A percentile compares a stretch with the other conserved stretches of the same genome.
These are phyloP conservation scores for Leptoclinus maculatus DNA, from an alignment of 2,797 vertebrate species.

Conservation along the genomic window DNA sequence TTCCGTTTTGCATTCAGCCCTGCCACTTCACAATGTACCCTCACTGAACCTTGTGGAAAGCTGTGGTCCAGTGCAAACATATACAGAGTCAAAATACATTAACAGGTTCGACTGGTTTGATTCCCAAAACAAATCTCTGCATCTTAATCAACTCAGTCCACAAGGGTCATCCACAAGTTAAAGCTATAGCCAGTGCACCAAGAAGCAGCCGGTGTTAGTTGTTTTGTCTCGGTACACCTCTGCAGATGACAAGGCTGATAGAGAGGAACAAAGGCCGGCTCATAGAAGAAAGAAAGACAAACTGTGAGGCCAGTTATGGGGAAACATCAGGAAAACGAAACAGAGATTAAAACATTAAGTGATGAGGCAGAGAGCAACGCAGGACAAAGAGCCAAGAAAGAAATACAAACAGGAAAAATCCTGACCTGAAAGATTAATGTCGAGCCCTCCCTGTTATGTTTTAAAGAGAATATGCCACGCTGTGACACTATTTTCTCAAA, in stretches of 20 bases:
- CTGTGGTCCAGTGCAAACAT: constrained; percentile 42
- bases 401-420: constrained; percentile 55
- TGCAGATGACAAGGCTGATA: constrained; percentile 71
- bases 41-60: constrained; percentile 49
- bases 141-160: constrained; percentile 57
- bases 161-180: constrained; percentile 57
- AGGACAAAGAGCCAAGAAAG: constrained; percentile 38
- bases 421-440: constrained; percentile 70
- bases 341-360: constrained; percentile 51
- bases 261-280: constrained; percentile 57
- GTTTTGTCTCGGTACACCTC: constrained; percentile 70
- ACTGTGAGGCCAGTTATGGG: constrained; percentile 56
- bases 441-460: constrained; percentile 57
- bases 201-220: constrained; percentile 57
- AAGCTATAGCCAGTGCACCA: constrained; percentile 33
- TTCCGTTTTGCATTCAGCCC: constrained; percentile 50
- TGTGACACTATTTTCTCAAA: constrained; percentile 75
- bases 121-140: constrained; percentile 72
- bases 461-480: constrained; percentile 67
- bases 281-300: constrained; percentile 36
- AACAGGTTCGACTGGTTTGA: constrained; percentile 51
- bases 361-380: constrained; percentile 34
- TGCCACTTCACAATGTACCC: constrained; percentile 47
- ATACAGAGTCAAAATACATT: constrained; percentile 43
- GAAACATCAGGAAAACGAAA: constrained; percentile 52